phyloP scores from a whole-genome alignment of 2,888 invertebrate species.

The Melanophora roralis region DNA sequence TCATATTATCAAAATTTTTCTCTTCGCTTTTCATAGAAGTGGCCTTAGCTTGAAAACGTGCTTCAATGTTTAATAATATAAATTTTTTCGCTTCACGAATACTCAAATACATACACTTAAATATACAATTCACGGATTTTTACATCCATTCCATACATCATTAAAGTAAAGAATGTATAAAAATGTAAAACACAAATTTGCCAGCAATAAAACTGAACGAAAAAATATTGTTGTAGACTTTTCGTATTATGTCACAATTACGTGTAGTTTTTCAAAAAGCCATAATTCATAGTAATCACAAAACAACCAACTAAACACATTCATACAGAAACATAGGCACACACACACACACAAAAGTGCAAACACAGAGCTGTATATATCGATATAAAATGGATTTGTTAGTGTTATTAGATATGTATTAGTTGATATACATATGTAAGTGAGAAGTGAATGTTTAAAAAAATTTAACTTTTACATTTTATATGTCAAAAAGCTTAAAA shows the following conservation, averaged over 20 bases:
- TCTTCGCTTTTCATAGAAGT: conserved; percentile 21
- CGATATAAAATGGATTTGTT: too few species aligned
- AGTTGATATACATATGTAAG: neutral
- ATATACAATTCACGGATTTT: neutral
- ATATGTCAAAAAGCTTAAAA: conserved; percentile 32
- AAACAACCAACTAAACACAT: too few species aligned
- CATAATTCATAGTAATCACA: conserved; percentile 54
- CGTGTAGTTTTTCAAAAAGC: conserved; percentile 58
- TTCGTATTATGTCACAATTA: conserved; percentile 62
- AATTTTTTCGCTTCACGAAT: too few species aligned
- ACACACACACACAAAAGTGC: neutral
- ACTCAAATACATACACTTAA: too few species aligned
- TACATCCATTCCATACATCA: neutral
- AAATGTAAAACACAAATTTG: conserved; percentile 31
- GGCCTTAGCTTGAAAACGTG: conserved; percentile 53
- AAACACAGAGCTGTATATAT: neutral
- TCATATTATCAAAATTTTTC: neutral
- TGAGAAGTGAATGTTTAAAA: conserved; percentile 34
- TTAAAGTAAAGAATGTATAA: conserved; percentile 1
- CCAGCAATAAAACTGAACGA: conserved; percentile 3
- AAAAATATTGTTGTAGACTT: conserved; percentile 41
- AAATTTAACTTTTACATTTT: neutral
- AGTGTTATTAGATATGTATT: neutral
- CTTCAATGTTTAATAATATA: conserved; percentile 55
- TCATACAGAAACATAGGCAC: neutral